Evolutionary conservation across 2,888 invertebrate genomes (phyloP), one percentile per base, ranked within the genome.

Genomic region (Aelia acuminata): DNA sequence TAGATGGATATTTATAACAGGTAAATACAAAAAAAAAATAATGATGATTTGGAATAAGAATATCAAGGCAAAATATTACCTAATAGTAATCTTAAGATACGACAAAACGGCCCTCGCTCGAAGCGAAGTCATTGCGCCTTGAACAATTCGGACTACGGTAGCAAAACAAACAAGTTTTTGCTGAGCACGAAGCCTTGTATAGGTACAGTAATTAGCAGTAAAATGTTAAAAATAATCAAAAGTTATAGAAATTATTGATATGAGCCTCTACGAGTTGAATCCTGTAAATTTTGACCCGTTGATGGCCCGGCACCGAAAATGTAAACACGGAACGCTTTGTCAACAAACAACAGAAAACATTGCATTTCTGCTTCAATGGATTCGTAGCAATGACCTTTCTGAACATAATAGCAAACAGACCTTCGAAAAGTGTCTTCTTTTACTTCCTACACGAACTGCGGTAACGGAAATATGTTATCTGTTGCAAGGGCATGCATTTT

Each of bases 331-430:
- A 57, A 26, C 15, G 57, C 57, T 57, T 57, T 57, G 57, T 31
- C 26, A 57, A 57, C 57, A 57, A 57, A 57, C 4, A 57, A 57
- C 53, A 57, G 0, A 57, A 57, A 57, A 57, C n/a, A 57, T 57
- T 57, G 26, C 26, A 57, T 57, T 57, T 57, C 57, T 57, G 3
- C 57, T 57, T 57, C 57, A 57, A 57, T 57, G 57, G 57, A 57
- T 13, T 26, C 13, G 26, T 26, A 57, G 57, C 57, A 57, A 57
- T 57, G 57, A 57, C 26, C 57, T 57, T 5, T 15, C 57, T 13
- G 8, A 3, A 3, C 20, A 10, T 53, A 53, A n/a, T n/a, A 53
- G 53, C 4, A 53, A 53, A 53, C 53, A 10, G 50, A 20, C 50
- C 50, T 13, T 50, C 7, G 10, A 11, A n/a, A 13, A 31, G 26